Evolutionary conservation across 2,113 vertebrate species (phyloP), one percentile per base, ranked within the genome.

Genomic region (Mobula birostris): DNA sequence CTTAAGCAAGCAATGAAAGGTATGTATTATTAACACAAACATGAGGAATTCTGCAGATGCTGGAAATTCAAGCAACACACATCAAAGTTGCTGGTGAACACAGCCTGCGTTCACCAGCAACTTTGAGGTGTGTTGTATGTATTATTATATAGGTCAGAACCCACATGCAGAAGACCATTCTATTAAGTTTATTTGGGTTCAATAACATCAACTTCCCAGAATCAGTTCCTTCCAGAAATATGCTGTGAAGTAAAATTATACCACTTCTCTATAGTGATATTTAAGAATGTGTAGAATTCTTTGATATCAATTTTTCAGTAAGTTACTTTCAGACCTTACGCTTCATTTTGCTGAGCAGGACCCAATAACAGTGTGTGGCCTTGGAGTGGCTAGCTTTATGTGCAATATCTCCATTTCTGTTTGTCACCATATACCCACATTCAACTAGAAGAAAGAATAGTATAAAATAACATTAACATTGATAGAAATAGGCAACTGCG

Each of bases 391-490:
- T 21, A 40, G 90, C 36, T 56, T 2, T 93, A 24, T 2, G 11
- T 19, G 40, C 1, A 74, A 93, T 48, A 14, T 48, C 9, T 93
- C 70, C 90, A 7, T 48, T 74, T 93, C 9, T 93, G 32, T 4
- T 40, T 12, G 48, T 74, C 32, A 74, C 1, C 90, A 48, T 93
- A 27, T 14, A 24, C 90, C 90, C 90, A 93, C 90, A 93, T 12
- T 66, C 72, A 93, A 93, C 90, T 93, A 48, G 90, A 72, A 74
- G 32, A 70, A 24, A 72, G 72, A 93, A 93, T 6, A 48, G 15
- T 27, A 36, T 14, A 93, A 72, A 74, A 21, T 74, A 48, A 72
- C 5, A 40, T 74, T 93, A 48, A 9, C 70, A 93, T 93, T 11
- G 5, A 72, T 74, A 93, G 1, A 48, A 0, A 24, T 48, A 74